Conservation (phyloP, 2,888 invertebrate species). For the Nymphalis urticae region DNA sequence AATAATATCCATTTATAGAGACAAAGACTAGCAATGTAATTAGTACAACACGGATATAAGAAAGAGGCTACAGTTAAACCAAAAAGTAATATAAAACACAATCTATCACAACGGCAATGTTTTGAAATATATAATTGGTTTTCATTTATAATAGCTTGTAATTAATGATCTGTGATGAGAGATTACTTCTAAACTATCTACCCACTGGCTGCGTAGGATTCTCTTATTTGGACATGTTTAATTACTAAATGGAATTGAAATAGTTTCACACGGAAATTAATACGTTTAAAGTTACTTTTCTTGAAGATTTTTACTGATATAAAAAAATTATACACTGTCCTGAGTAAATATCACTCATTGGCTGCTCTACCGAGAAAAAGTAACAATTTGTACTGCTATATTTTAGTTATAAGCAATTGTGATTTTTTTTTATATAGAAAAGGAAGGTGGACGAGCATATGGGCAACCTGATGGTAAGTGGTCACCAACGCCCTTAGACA, state of each 20-base stretch:
- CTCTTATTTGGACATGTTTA: slow-evolving; percentile 14
- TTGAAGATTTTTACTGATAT: too few species aligned
- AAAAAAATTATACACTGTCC: too few species aligned
- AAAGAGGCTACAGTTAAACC: slow-evolving; percentile 37
- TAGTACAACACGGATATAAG: slow-evolving; percentile 6
- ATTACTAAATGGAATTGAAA: slow-evolving; percentile 24
- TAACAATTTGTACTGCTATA: too few species aligned
- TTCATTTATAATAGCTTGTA: slow-evolving; percentile 70
- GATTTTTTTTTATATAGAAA: too few species aligned
- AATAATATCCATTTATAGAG: too few species aligned
- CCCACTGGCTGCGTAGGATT: slow-evolving; percentile 66
- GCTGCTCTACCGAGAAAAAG: too few species aligned
- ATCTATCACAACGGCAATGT: slow-evolving; percentile 32
- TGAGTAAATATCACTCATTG: too few species aligned
- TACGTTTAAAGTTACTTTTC: background rate
- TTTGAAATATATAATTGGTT: slow-evolving; percentile 51
- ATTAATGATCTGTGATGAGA: slow-evolving; percentile 61
- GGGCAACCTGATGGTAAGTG: too few species aligned
- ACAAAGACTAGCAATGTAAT: background rate
- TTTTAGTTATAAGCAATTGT: too few species aligned
- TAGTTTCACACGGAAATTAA: background rate
- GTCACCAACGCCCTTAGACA: too few species aligned
- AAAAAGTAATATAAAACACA: slow-evolving; percentile 62
- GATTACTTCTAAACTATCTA: slow-evolving; percentile 51
- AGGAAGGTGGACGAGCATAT: too few species aligned